Evolutionary conservation across 2,888 invertebrate genomes (phyloP).

Genomic region (Hipparchia semele): DNA sequence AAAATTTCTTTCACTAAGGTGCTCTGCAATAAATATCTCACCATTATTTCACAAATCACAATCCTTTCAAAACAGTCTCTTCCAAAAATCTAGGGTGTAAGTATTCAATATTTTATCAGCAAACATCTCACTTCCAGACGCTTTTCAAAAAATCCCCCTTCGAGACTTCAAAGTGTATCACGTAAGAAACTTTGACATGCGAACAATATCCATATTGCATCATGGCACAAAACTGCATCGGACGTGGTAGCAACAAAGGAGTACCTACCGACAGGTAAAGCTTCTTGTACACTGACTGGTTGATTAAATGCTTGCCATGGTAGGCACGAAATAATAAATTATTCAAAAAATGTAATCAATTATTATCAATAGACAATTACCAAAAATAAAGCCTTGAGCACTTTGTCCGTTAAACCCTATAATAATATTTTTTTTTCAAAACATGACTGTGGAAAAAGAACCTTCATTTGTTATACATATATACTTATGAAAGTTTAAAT

Average conservation of each 20-base stretch:
- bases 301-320: background rate
- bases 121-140: slow-evolving; percentile 30
- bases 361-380: no score
- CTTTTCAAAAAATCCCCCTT: slow-evolving; percentile 24
- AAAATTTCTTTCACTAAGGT: background rate
- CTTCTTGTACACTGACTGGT: slow-evolving; percentile 5
- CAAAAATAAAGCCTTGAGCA: no score
- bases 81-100: background rate
- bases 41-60: background rate
- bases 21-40: background rate
- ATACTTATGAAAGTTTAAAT: no score
- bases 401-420: background rate
- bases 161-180: slow-evolving; percentile 35
- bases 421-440: background rate
- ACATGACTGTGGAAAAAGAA: no score
- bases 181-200: slow-evolving; percentile 46
- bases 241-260: slow-evolving; percentile 6
- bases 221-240: slow-evolving; percentile 13
- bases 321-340: no score
- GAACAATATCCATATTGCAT: slow-evolving; percentile 21
- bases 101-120: slow-evolving; percentile 31
- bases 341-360: no score
- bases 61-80: background rate
- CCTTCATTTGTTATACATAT: no score
- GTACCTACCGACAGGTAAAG: slow-evolving; percentile 8